Percentiles rank a stretch among this genome's conserved stretches.
Evolutionary conservation across 2,113 vertebrate genomes (phyloP).

Genomic region (Caloenas nicobarica): DNA sequence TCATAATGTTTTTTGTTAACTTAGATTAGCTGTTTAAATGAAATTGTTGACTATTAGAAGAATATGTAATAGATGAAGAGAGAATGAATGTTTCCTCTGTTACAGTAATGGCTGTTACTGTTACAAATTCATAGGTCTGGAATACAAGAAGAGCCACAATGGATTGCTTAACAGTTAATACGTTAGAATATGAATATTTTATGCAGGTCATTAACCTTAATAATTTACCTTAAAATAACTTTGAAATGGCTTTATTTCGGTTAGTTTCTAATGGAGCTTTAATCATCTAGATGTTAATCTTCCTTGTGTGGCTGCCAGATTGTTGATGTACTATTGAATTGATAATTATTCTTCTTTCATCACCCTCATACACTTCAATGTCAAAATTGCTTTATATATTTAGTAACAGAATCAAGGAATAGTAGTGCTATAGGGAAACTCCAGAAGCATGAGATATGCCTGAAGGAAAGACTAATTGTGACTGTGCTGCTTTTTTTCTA

Average conservation of each 20-base stretch:
- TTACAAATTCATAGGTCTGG: neutral
- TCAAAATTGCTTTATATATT: neutral
- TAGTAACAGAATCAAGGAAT: neutral
- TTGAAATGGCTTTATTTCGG: slow-evolving; percentile 30
- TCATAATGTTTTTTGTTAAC: neutral
- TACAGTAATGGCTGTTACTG: neutral
- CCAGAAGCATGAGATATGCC: neutral
- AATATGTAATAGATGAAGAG: neutral
- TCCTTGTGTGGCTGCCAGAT: neutral
- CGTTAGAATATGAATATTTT: slow-evolving; percentile 52
- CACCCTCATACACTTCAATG: neutral
- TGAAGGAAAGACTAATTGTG: neutral
- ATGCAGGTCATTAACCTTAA: slow-evolving; percentile 31
- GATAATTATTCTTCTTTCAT: neutral
- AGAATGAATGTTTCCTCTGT: neutral
- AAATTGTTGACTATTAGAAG: neutral
- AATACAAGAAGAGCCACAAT: neutral
- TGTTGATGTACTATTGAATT: neutral
- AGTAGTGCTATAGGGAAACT: neutral
- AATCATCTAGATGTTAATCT: slow-evolving; percentile 16
- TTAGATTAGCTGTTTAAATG: neutral
- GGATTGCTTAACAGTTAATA: neutral
- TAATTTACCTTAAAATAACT: slow-evolving; percentile 54
- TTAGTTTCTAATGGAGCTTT: slow-evolving; percentile 30
- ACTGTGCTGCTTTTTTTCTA: neutral